These are phyloP conservation scores for Palythoa heliodiscus DNA, from an alignment of 92 coral and sea anemone genomes.

Conservation along the genomic window DNA sequence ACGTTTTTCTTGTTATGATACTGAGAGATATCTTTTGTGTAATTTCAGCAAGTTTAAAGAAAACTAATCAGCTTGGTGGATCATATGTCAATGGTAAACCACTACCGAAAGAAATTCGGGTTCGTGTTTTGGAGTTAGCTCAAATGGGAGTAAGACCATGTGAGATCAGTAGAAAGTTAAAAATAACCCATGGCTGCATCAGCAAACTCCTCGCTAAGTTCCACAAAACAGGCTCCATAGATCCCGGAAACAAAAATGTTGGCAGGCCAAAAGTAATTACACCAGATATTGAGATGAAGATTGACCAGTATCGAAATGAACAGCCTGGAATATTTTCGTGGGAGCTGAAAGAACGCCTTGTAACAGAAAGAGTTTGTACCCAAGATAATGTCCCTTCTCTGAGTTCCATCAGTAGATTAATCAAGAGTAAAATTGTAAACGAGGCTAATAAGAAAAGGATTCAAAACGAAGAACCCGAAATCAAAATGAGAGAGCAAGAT, in stretches of 20 bases:
- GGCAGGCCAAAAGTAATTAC: constrained; percentile 91
- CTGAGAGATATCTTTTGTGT: neutral
- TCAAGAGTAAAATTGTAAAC: constrained; percentile 60
- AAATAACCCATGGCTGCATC: constrained; percentile 90
- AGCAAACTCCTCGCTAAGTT: constrained; percentile 85
- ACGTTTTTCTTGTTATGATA: neutral
- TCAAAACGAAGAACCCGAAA: neutral
- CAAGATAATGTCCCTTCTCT: constrained; percentile 71
- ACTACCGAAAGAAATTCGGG: constrained; percentile 68
- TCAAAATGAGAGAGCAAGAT: neutral
- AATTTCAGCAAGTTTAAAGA: neutral
- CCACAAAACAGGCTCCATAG: constrained; percentile 80
- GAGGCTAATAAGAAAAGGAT: constrained; percentile 14
- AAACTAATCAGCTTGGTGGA: constrained; percentile 86
- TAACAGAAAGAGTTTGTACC: constrained; percentile 74
- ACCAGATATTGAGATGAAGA: constrained; percentile 71
- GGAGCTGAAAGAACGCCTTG: constrained; percentile 84
- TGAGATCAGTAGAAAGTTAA: constrained; percentile 86
- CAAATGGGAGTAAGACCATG: constrained; percentile 87
- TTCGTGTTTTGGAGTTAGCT: constrained; percentile 72
- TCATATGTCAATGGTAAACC: constrained; percentile 85
- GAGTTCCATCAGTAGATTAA: constrained; percentile 86
- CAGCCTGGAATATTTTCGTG: constrained; percentile 91
- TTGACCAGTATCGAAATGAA: constrained; percentile 69
- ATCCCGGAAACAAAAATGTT: constrained; percentile 73